Percentiles rank a stretch among this genome's conserved stretches.
Conservation (phyloP, 2,797 vertebrate species). For the Tauraco hartlaubi region DNA sequence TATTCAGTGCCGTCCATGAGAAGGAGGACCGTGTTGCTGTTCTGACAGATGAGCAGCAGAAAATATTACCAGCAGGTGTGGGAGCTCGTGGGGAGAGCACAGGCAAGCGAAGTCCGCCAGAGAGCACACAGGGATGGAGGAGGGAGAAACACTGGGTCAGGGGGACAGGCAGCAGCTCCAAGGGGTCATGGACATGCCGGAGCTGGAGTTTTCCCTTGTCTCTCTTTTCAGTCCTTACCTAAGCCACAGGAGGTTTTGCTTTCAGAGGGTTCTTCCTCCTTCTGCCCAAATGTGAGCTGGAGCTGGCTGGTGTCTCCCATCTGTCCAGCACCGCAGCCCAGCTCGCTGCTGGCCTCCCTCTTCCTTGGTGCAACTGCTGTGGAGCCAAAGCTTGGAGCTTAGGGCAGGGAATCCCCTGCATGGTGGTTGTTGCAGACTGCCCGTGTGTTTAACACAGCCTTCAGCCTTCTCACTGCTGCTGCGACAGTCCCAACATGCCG, state of each 20-base stretch:
- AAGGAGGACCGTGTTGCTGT: neutral
- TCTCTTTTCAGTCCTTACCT: neutral
- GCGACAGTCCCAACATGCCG: rapidly evolving
- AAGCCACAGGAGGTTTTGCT: neutral
- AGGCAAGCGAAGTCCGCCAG: neutral
- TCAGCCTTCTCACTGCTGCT: neutral
- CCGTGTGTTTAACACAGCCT: neutral
- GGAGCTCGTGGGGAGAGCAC: neutral
- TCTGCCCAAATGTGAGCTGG: neutral
- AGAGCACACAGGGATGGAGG: neutral
- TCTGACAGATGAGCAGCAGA: neutral
- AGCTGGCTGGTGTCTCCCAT: neutral
- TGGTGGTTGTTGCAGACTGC: neutral
- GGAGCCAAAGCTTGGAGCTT: neutral
- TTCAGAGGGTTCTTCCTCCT: neutral
- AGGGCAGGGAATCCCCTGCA: neutral
- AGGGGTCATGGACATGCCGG: rapidly evolving
- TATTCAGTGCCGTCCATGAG: rapidly evolving
- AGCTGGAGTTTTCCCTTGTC: neutral
- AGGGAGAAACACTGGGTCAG: neutral
- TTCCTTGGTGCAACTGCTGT: neutral
- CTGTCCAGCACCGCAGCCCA: neutral
- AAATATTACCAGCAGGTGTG: neutral
- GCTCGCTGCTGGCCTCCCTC: neutral
- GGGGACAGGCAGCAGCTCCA: neutral